Conservation (phyloP, 2,888 invertebrate genomes). For the Dinocampus coccinellae region DNA sequence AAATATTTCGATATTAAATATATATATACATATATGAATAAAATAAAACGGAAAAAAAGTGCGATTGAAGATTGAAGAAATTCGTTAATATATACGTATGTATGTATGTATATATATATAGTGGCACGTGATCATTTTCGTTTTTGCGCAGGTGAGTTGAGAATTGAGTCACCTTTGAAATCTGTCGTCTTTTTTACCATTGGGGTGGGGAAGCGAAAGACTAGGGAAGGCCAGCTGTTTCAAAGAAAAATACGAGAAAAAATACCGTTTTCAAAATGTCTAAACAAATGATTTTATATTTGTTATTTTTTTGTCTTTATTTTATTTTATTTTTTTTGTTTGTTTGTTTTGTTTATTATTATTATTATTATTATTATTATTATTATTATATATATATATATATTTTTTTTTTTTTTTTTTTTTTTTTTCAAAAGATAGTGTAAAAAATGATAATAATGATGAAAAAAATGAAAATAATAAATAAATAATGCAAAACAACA, state of each 20-base stretch:
- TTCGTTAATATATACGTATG: conserved; percentile 51
- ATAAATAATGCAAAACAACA: conserved; percentile 26
- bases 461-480: conserved; percentile 36
- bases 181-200: conserved; percentile 61
- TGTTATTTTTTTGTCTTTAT: too few relatives aligned
- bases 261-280: conserved; percentile 4
- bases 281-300: conserved; percentile 9
- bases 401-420: too few relatives aligned
- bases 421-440: too few relatives aligned
- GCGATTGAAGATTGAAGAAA: conserved; percentile 57
- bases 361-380: too few relatives aligned
- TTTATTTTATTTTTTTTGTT: too few relatives aligned
- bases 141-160: conserved; percentile 69
- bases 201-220: conserved; percentile 69
- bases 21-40: conserved; percentile 9
- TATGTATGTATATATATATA: conserved; percentile 31
- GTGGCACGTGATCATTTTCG: conserved; percentile 63
- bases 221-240: conserved; percentile 68
- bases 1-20: conserved; percentile 15
- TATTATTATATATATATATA: too few relatives aligned
- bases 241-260: conserved; percentile 43
- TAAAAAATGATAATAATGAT: conserved; percentile 41
- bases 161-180: conserved; percentile 68
- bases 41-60: conserved; percentile 51
- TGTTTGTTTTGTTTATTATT: too few relatives aligned